Evolutionary conservation across 2,113 vertebrate species (phyloP), one percentile per base, ranked within the genome.

Genomic region (Centropristis striata): DNA sequence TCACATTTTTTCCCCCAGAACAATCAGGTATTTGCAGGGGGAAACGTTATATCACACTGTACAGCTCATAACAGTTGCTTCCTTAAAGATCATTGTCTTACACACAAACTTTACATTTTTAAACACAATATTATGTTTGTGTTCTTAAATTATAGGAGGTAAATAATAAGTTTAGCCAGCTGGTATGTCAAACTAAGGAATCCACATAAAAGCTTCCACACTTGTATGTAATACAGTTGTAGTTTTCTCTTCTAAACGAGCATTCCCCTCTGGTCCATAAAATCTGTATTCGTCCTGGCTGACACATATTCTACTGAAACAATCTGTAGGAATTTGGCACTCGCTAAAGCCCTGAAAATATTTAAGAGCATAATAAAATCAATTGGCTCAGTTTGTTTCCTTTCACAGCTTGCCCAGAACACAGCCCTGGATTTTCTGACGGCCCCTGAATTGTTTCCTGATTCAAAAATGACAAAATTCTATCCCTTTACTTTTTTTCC

Each of bases 301-400:
- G 59, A 66, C 20, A 65, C 20, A 51, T 55, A 18, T 44, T 42
- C 39, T 18, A 25, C 39, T 63, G 8, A 63, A 44, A 39, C 20
- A 2, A 54, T n/a, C 36, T 41, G 18, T 4, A 54, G 67, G 23
- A 50, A 71, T 66, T 20, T 39, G 16, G 44, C 37, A 44, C 23
- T 41, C 8, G 14, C 11, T 49, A 27, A 65, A 44, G 20, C 44
- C 25, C 6, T 37, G 18, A 28, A 59, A 23, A 69, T 49, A 75
- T 60, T 54, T 44, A 36, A 59, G 16, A 61, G 13, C 15, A 15
- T 37, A 68, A 53, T 54, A 60, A 59, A 71, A 12, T 77, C 7
- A 23, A 15, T 47, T 79, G 32, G 32, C 36, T 41, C n/a, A 32
- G 55, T 69, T 73, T 70, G 32, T 75, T 54, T 28, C 16, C 37